A percentile compares a stretch with the other conserved stretches of the same genome.
phyloP scores from a whole-genome alignment of 1,140 invertebrate genomes.

The Adelges cooleyi region DNA sequence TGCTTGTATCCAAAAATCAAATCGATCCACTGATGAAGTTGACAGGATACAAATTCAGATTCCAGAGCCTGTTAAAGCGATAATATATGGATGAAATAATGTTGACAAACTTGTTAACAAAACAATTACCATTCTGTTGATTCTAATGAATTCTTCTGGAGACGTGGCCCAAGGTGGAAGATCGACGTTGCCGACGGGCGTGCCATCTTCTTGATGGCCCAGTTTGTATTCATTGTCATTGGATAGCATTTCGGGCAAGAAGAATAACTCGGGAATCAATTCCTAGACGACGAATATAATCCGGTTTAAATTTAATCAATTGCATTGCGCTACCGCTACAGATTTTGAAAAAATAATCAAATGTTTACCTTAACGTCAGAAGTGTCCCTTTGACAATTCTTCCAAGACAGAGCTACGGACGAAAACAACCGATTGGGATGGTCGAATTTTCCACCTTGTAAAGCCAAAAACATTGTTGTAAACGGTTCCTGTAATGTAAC shows the following conservation, averaged over 20 bases:
- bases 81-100: neutral
- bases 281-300: conserved; percentile 52
- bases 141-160: conserved; percentile 93
- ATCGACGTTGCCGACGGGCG: conserved; percentile 70
- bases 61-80: conserved; percentile 69
- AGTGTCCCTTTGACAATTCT: conserved; percentile 95
- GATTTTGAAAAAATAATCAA: neutral
- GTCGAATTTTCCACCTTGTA: conserved; percentile 99
- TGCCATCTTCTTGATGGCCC: conserved; percentile 77
- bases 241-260: conserved; percentile 96
- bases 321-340: neutral
- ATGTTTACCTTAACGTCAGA: conserved; percentile 86
- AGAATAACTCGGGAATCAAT: conserved; percentile 96
- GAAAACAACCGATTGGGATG: conserved; percentile 94
- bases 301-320: neutral
- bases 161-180: conserved; percentile 92
- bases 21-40: conserved; percentile 99
- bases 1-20: conserved; percentile 99
- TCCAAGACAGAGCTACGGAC: conserved; percentile 88
- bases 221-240: conserved; percentile 81
- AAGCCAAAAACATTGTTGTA: conserved; percentile 92
- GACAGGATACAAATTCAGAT: conserved; percentile 98
- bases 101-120: neutral
- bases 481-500: conserved; percentile 77
- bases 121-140: conserved; percentile 76